These are phyloP conservation scores for Phoenicopterus ruber DNA, from an alignment of 2,113 vertebrate genomes.

Conservation along the genomic window DNA sequence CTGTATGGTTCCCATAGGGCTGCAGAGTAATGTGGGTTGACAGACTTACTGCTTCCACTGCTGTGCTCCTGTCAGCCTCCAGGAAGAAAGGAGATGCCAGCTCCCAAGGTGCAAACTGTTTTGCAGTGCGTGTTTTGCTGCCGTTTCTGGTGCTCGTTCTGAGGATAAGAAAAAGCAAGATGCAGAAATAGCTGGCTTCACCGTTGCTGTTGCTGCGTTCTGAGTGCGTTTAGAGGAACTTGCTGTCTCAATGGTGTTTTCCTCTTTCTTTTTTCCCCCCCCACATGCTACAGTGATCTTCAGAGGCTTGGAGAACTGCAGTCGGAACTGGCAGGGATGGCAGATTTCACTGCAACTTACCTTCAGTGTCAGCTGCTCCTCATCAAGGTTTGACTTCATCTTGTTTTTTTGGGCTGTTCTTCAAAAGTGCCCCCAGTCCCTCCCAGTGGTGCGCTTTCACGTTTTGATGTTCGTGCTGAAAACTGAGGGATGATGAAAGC, in stretches of 20 bases:
- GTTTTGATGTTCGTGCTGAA: not conserved
- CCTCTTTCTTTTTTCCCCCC: not conserved
- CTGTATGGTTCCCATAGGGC: not conserved
- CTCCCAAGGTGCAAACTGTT: not conserved
- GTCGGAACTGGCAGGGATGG: slow-evolving; percentile 89
- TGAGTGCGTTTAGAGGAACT: not conserved
- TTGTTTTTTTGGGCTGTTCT: not conserved
- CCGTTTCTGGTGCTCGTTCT: not conserved
- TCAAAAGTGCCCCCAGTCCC: not conserved
- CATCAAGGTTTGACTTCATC: slow-evolving; percentile 80
- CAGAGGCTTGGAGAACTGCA: slow-evolving; percentile 93
- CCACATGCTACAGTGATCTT: slow-evolving; percentile 79
- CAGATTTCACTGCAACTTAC: slow-evolving; percentile 94
- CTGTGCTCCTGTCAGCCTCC: not conserved
- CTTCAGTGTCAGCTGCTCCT: slow-evolving; percentile 93
- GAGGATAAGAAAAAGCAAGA: not conserved
- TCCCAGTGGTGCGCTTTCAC: not conserved
- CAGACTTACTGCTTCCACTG: not conserved
- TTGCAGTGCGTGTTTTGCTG: not conserved
- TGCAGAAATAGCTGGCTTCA: not conserved
- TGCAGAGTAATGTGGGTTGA: not conserved
- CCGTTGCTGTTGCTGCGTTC: not conserved
- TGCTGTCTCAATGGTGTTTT: not conserved
- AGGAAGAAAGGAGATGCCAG: not conserved
- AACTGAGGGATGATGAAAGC: not conserved